Evolutionary conservation across 1,140 invertebrate genomes (phyloP).

Genomic region (Cyclargus thomasi): DNA sequence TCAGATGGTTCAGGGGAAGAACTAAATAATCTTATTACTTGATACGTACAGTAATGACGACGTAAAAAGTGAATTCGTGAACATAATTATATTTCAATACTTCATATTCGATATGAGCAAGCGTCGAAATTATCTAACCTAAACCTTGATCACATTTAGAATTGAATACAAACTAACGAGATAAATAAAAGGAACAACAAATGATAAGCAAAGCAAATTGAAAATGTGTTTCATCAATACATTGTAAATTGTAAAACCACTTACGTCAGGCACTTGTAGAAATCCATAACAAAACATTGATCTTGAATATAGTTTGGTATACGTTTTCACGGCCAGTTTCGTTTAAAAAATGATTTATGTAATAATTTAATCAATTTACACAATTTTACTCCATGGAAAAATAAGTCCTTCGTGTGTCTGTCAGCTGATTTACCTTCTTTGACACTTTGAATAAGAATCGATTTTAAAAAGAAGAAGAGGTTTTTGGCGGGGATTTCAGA

Average conservation of each 20-base stretch:
- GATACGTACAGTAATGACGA: neutral
- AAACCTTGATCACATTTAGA: neutral
- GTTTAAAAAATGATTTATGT: slow-evolving; percentile 52
- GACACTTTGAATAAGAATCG: neutral
- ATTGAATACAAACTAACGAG: neutral
- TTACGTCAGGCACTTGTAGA: slow-evolving; percentile 9
- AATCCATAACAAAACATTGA: slow-evolving; percentile 6
- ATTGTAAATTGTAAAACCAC: neutral
- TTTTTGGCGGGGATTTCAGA: too few species aligned
- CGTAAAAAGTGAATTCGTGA: neutral
- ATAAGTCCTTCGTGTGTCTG: slow-evolving; percentile 43
- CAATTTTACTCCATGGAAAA: slow-evolving; percentile 59
- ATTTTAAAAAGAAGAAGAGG: too few species aligned
- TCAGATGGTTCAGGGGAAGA: too few species aligned
- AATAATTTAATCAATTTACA: slow-evolving; percentile 62
- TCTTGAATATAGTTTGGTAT: neutral
- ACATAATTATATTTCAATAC: neutral
- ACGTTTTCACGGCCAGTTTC: neutral
- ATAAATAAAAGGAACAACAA: neutral
- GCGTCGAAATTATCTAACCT: neutral
- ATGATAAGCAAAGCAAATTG: neutral
- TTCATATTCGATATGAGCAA: neutral
- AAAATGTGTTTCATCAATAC: neutral
- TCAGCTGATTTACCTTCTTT: slow-evolving; percentile 54
- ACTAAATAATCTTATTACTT: neutral